Percentiles rank a stretch among this genome's conserved stretches.
phyloP scores from a whole-genome alignment of 2,113 vertebrate genomes.

The Corvus hawaiiensis region DNA sequence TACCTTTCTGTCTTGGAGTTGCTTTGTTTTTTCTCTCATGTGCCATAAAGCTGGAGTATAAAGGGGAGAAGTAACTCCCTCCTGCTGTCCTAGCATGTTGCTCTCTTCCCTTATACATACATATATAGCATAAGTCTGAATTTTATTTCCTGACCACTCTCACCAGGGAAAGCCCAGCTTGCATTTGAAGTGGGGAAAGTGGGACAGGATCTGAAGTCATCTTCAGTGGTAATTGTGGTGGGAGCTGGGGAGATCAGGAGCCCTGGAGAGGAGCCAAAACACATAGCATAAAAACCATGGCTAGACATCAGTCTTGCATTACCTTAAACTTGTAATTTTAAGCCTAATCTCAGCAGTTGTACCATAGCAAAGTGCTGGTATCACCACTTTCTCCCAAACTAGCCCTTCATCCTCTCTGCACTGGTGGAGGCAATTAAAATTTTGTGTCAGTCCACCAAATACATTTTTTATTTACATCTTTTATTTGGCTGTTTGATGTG shows the following conservation, averaged over 20 bases:
- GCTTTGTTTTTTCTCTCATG: neutral
- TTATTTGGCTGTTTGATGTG: neutral
- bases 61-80: neutral
- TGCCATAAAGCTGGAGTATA: neutral
- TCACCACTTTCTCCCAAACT: neutral
- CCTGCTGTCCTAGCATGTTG: neutral
- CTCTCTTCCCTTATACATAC: neutral
- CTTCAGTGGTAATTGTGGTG: neutral
- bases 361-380: neutral
- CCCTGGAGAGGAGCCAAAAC: neutral
- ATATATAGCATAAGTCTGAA: neutral
- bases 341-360: neutral
- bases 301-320: neutral
- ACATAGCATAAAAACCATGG: neutral
- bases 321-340: neutral
- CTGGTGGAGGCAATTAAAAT: neutral
- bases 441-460: neutral
- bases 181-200: neutral
- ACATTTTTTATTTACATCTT: neutral
- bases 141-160: conserved; percentile 10
- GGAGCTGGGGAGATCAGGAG: neutral
- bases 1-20: neutral
- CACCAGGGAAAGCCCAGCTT: neutral
- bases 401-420: neutral
- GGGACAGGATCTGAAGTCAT: neutral